A percentile compares a stretch with the other conserved stretches of the same genome.
These are phyloP conservation scores for Epinephelus lanceolatus DNA, from an alignment of 2,113 vertebrate genomes.

Conservation along the genomic window DNA sequence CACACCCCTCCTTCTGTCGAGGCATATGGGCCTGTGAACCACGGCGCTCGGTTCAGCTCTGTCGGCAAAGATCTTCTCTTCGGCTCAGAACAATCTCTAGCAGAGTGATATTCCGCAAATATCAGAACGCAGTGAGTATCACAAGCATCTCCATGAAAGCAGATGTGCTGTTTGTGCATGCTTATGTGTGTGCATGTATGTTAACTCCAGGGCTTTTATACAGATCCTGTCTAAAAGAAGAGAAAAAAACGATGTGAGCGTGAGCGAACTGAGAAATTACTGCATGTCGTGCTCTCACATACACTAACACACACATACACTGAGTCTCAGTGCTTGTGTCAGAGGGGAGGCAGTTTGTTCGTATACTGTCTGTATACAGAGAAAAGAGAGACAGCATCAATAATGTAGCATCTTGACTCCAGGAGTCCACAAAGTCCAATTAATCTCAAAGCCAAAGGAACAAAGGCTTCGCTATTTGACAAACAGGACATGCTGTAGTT, in stretches of 20 bases:
- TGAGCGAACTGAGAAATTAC: slow-evolving; percentile 61
- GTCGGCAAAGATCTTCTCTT: slow-evolving; percentile 44
- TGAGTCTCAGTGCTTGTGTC: slow-evolving; percentile 64
- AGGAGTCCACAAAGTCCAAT: slow-evolving; percentile 86
- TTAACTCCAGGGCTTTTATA: slow-evolving; percentile 48
- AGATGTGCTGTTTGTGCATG: slow-evolving; percentile 30
- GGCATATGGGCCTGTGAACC: slow-evolving; percentile 71
- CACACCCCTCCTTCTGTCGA: slow-evolving; percentile 72
- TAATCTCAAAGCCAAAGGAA: slow-evolving; percentile 85
- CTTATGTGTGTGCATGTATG: slow-evolving; percentile 45
- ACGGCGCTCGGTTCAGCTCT: slow-evolving; percentile 36
- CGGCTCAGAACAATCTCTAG: slow-evolving; percentile 13
- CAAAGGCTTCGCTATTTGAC: slow-evolving; percentile 84
- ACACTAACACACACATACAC: slow-evolving; percentile 44
- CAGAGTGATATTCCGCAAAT: slow-evolving; percentile 46
- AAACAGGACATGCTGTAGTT: slow-evolving; percentile 84
- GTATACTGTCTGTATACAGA: slow-evolving; percentile 76
- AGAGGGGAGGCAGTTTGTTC: slow-evolving; percentile 81
- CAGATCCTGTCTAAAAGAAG: slow-evolving; percentile 41
- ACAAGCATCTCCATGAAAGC: slow-evolving; percentile 26
- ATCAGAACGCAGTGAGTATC: slow-evolving; percentile 20
- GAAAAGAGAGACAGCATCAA: slow-evolving; percentile 83
- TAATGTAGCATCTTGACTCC: slow-evolving; percentile 83
- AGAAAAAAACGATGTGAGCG: slow-evolving; percentile 25
- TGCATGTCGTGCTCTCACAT: slow-evolving; percentile 54